These are phyloP conservation scores for Tiaroga cobitis DNA, from an alignment of 2,797 vertebrate genomes.

Conservation along the genomic window DNA sequence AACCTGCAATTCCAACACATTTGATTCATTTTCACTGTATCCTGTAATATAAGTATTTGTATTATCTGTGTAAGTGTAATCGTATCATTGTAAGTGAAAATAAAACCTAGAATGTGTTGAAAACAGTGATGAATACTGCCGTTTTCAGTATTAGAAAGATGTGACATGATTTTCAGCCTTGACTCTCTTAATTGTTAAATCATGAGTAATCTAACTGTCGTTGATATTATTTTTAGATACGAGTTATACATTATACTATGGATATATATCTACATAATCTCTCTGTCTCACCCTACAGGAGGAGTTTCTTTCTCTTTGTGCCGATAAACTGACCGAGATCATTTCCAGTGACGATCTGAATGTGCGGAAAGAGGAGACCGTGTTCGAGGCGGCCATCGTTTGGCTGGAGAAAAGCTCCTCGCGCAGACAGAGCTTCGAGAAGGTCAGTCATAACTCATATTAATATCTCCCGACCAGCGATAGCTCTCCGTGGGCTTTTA, in stretches of 20 bases:
- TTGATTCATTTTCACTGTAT: neutral
- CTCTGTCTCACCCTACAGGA: conserved; percentile 67
- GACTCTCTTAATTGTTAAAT: neutral
- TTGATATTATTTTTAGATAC: neutral
- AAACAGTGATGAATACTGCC: neutral
- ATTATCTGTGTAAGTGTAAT: neutral
- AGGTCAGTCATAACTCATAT: conserved; percentile 65
- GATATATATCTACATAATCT: neutral
- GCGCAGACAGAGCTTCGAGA: conserved; percentile 80
- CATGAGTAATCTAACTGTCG: neutral
- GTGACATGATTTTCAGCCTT: neutral
- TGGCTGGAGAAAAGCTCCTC: conserved; percentile 80
- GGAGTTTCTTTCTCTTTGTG: conserved; percentile 81
- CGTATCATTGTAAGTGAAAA: neutral
- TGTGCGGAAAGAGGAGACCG: conserved; percentile 79
- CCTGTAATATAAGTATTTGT: neutral
- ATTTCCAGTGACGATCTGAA: conserved; percentile 80
- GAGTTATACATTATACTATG: neutral
- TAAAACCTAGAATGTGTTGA: neutral
- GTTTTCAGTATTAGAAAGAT: neutral
- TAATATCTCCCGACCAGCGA: neutral
- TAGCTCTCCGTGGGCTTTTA: neutral
- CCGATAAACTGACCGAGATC: conserved; percentile 83
- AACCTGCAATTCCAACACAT: too few relatives aligned
- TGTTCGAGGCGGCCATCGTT: conserved; percentile 79